These are phyloP conservation scores for Heloderma charlesbogerti DNA, from an alignment of 2,113 vertebrate species.

Conservation along the genomic window DNA sequence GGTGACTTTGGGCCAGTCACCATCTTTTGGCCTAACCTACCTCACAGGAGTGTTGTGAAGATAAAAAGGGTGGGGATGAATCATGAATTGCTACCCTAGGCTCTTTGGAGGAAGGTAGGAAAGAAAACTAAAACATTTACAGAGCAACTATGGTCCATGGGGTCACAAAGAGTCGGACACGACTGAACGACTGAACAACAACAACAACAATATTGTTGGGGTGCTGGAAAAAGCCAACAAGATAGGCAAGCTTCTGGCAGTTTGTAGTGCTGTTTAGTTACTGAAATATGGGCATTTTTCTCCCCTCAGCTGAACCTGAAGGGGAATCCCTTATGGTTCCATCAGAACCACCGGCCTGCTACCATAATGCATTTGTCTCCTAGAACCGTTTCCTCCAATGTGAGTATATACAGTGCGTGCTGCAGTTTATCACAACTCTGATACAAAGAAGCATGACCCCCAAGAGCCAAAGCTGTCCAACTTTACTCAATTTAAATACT, in stretches of 20 bases:
- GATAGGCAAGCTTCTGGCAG: neutral
- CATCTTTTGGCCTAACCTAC: too few relatives aligned
- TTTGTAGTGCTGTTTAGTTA: neutral
- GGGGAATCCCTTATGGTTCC: slow-evolving; percentile 93
- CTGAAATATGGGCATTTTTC: neutral
- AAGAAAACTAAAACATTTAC: neutral
- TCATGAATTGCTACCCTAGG: neutral
- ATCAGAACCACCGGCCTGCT: slow-evolving; percentile 81
- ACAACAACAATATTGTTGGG: too few relatives aligned
- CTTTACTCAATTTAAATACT: neutral
- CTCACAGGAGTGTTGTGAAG: neutral
- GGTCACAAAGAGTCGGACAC: too few relatives aligned
- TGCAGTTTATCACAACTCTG: neutral
- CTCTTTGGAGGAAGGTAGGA: neutral
- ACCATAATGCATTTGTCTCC: slow-evolving; percentile 86
- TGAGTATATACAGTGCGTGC: slow-evolving; percentile 74
- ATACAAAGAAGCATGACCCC: neutral
- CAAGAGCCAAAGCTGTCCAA: neutral
- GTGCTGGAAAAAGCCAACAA: neutral
- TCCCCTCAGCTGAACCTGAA: slow-evolving; percentile 85
- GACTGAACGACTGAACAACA: too few relatives aligned
- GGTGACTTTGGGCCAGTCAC: neutral
- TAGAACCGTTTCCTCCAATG: slow-evolving; percentile 77
- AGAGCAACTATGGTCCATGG: too few relatives aligned
- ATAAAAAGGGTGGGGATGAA: neutral